Percentiles rank a stretch among this genome's conserved stretches.
These are phyloP conservation scores for Sakesphorus luctuosus DNA, from an alignment of 2,113 vertebrate genomes.

Conservation along the genomic window DNA sequence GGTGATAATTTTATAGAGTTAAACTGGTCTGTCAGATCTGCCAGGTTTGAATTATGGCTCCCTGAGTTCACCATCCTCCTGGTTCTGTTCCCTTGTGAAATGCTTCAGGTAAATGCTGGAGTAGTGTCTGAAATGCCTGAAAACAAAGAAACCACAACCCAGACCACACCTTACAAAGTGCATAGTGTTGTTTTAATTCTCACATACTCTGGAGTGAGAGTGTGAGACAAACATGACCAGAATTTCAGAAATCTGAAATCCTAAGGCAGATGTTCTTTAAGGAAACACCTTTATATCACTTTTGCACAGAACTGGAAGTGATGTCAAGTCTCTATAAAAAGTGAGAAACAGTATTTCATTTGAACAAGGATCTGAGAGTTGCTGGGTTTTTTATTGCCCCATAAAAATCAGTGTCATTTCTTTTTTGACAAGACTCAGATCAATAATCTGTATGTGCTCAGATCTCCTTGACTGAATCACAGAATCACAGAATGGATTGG, in stretches of 20 bases:
- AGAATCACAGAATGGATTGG: too few relatives aligned
- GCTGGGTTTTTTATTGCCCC: background rate
- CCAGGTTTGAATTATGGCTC: background rate
- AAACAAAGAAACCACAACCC: background rate
- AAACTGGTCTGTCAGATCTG: background rate
- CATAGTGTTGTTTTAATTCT: background rate
- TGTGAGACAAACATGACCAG: background rate
- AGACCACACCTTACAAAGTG: background rate
- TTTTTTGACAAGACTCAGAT: background rate
- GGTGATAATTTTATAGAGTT: constrained; percentile 17
- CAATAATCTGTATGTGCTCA: background rate
- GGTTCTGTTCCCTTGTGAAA: background rate
- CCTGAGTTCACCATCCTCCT: background rate
- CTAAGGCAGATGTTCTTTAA: background rate
- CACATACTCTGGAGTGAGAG: background rate
- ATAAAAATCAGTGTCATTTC: background rate
- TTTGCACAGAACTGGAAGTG: background rate
- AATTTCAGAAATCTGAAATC: background rate
- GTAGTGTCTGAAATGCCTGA: background rate
- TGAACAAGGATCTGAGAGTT: background rate
- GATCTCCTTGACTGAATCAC: background rate
- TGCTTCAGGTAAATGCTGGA: background rate
- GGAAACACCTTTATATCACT: background rate
- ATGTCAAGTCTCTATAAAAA: background rate
- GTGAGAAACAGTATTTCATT: background rate